Conservation (phyloP, 2,113 vertebrate species). For the Brachypteracias leptosomus region DNA sequence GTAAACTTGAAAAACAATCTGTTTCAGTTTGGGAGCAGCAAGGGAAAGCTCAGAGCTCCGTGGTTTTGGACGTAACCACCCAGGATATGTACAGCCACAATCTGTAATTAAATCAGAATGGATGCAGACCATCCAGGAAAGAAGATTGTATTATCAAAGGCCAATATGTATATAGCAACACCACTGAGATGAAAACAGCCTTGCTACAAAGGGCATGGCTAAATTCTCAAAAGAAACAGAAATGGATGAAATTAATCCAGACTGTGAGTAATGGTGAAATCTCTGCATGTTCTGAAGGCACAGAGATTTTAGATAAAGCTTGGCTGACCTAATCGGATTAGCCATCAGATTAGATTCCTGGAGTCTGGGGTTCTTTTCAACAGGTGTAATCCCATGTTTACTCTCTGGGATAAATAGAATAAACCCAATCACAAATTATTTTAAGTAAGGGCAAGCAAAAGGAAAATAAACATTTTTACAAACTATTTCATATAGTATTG, state of each 20-base stretch:
- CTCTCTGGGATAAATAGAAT: neutral
- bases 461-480: neutral
- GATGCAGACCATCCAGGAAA: neutral
- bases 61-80: neutral
- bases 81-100: neutral
- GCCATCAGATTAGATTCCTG: neutral
- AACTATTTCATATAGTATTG: neutral
- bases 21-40: accelerated
- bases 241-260: conserved; percentile 3
- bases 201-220: neutral
- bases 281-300: neutral
- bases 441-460: neutral
- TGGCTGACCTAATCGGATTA: neutral
- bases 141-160: neutral
- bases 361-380: neutral
- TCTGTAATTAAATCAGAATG: neutral
- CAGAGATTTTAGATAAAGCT: neutral
- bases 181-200: neutral
- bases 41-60: neutral
- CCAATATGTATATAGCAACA: neutral
- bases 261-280: conserved; percentile 16
- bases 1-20: neutral
- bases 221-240: neutral
- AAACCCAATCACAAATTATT: neutral
- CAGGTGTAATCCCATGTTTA: neutral